phyloP scores from a whole-genome alignment of 2,797 vertebrate species.

The Ciconia nigra region DNA sequence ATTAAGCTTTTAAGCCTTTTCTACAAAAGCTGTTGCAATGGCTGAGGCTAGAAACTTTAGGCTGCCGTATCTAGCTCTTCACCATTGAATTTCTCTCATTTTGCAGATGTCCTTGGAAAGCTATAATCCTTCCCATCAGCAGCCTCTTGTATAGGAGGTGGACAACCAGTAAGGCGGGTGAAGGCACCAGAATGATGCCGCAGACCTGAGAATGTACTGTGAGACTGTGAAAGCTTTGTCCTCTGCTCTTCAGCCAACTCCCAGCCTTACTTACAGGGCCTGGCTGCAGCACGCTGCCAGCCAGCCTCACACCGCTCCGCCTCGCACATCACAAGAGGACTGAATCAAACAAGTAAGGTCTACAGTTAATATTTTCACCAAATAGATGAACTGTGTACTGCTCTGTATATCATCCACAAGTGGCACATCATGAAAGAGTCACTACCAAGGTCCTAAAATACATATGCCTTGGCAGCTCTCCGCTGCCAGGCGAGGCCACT shows the following conservation, averaged over 20 bases:
- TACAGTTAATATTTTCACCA: not conserved
- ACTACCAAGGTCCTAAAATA: not conserved
- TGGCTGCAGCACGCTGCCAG: not conserved
- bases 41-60: not conserved
- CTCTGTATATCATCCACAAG: not conserved
- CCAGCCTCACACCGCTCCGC: fast-evolving
- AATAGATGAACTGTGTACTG: not conserved
- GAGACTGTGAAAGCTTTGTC: not conserved
- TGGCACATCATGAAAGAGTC: not conserved
- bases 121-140: not conserved
- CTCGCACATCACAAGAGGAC: fast-evolving
- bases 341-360: not conserved
- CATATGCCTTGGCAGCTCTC: not conserved
- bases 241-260: not conserved
- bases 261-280: not conserved
- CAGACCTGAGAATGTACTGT: not conserved
- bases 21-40: not conserved
- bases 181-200: not conserved
- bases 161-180: not conserved
- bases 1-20: not conserved
- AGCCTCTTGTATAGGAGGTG: not conserved
- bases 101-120: not conserved
- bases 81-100: not conserved
- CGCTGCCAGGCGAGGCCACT: not conserved
- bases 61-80: not conserved